These are phyloP conservation scores for Tetragonula carbonaria DNA, from an alignment of 2,888 invertebrate species.

Conservation along the genomic window DNA sequence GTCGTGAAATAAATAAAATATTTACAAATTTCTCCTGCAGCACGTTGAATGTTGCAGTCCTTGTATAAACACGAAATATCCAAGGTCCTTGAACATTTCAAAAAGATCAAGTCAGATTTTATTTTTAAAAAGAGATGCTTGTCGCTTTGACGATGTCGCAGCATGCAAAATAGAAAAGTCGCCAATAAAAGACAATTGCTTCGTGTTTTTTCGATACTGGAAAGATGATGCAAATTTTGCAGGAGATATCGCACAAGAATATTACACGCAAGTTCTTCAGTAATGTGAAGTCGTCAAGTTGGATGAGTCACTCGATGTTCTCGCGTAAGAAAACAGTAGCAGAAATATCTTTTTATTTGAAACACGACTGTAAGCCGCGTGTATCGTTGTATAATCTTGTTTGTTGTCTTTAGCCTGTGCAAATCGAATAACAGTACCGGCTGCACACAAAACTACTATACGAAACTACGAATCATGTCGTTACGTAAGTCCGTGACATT, in stretches of 20 bases:
- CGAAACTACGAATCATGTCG: not conserved
- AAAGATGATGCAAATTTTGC: constrained; percentile 2
- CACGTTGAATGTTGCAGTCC: not conserved
- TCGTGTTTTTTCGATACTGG: not conserved
- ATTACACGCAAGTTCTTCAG: not conserved
- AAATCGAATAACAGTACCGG: constrained; percentile 9
- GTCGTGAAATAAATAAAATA: not conserved
- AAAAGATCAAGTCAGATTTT: not conserved
- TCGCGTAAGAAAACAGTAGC: constrained; percentile 12
- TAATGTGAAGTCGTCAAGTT: constrained; percentile 16
- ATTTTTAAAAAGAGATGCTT: not conserved
- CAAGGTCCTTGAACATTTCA: not conserved
- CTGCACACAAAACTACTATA: not conserved
- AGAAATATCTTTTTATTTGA: constrained; percentile 20
- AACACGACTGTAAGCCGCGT: not conserved
- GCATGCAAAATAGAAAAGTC: no score
- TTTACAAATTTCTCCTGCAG: not conserved
- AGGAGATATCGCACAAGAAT: not conserved
- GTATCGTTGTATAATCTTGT: constrained; percentile 20
- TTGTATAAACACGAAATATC: not conserved
- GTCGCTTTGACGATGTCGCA: not conserved
- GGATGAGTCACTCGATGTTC: constrained; percentile 6
- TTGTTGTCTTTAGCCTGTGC: not conserved
- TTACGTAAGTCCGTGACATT: not conserved
- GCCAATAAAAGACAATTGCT: not conserved